Evolutionary conservation across 2,797 vertebrate species (phyloP).

Genomic region (Karalla daura): DNA sequence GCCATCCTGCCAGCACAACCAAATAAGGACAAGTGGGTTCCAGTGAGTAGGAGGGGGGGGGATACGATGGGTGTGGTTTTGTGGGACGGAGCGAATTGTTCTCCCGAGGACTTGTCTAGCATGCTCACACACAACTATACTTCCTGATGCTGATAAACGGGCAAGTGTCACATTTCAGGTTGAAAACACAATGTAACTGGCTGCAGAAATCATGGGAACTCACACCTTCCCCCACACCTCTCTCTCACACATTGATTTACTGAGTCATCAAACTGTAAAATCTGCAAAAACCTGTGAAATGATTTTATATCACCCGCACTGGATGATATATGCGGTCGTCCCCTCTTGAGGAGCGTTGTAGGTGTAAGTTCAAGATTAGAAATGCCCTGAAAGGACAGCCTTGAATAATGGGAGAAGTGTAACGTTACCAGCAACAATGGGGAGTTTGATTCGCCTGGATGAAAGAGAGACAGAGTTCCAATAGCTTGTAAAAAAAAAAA

Average conservation of each 20-base stretch:
- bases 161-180: not conserved
- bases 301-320: not conserved
- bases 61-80: slow-evolving; percentile 52
- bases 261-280: not conserved
- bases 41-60: not conserved
- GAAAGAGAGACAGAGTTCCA: slow-evolving; percentile 22
- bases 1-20: slow-evolving; percentile 46
- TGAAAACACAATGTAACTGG: not conserved
- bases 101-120: slow-evolving; percentile 12
- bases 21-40: slow-evolving; percentile 68
- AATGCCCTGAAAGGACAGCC: not conserved
- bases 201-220: not conserved
- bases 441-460: slow-evolving; percentile 12
- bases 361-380: not conserved
- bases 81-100: slow-evolving; percentile 26
- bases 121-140: not conserved
- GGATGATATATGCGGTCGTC: not conserved
- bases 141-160: not conserved
- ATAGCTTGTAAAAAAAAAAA: not conserved
- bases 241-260: not conserved
- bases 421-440: slow-evolving; percentile 19
- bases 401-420: slow-evolving; percentile 1
- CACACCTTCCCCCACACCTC: not conserved
- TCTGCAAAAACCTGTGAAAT: not conserved
- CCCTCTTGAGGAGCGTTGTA: not conserved